Evolutionary conservation across 2,113 vertebrate genomes (phyloP).

Genomic region (Pao palembangensis): DNA sequence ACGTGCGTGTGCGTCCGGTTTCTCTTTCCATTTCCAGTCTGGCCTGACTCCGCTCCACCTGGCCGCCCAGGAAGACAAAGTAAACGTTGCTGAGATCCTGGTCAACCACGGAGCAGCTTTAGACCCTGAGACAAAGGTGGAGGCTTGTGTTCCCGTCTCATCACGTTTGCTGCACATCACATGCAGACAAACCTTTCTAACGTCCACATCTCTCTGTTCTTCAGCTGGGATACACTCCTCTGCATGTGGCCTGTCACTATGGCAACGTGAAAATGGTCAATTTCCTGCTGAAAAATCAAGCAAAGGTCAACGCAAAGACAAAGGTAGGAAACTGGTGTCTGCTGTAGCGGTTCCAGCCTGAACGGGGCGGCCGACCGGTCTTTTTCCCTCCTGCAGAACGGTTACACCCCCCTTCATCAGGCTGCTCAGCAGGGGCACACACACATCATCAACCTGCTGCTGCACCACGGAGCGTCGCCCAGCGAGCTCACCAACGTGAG

Average conservation of each 20-base stretch:
- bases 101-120: slow-evolving; percentile 87
- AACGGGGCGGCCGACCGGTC: not conserved
- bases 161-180: too few species aligned
- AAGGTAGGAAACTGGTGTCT: slow-evolving; percentile 76
- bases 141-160: not conserved
- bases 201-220: not conserved
- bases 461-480: slow-evolving; percentile 88
- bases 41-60: slow-evolving; percentile 93
- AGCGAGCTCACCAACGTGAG: slow-evolving; percentile 94
- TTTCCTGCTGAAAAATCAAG: slow-evolving; percentile 92
- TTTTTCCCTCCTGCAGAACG: slow-evolving; percentile 78
- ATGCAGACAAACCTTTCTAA: not conserved
- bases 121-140: slow-evolving; percentile 91
- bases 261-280: slow-evolving; percentile 96
- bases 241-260: slow-evolving; percentile 98
- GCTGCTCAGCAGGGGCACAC: slow-evolving; percentile 97
- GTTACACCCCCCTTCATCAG: slow-evolving; percentile 94
- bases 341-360: not conserved
- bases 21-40: slow-evolving; percentile 68
- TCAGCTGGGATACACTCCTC: slow-evolving; percentile 93
- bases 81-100: slow-evolving; percentile 93
- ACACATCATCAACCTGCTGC: slow-evolving; percentile 93
- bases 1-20: not conserved
- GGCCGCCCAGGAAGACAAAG: slow-evolving; percentile 94
- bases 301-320: slow-evolving; percentile 93